Percentiles rank a stretch among this genome's conserved stretches.
phyloP scores from a whole-genome alignment of 2,113 vertebrate species.

The Psilopsiagon aymara region DNA sequence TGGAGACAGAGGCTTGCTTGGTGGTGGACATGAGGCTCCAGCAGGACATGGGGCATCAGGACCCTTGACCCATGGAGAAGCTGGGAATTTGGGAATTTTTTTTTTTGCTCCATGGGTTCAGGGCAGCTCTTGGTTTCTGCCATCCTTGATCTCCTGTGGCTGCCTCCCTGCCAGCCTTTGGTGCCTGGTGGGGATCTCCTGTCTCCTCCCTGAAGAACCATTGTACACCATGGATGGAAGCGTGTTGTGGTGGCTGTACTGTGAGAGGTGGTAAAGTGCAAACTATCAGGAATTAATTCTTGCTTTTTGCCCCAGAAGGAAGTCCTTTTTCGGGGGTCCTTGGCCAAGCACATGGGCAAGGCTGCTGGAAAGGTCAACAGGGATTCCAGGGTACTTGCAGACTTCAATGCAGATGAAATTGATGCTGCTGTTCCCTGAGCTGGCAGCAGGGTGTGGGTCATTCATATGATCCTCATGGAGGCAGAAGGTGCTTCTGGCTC shows the following conservation, averaged over 20 bases:
- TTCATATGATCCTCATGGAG: not conserved
- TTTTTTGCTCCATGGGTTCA: not conserved
- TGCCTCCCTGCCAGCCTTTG: not conserved
- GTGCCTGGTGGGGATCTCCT: not conserved
- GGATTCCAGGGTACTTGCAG: not conserved
- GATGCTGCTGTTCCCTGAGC: not conserved
- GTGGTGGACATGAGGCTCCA: fast-evolving
- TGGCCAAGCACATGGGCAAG: fast-evolving
- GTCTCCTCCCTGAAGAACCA: not conserved
- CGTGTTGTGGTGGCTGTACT: fast-evolving
- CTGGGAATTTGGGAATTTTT: not conserved
- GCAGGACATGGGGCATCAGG: not conserved
- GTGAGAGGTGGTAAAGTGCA: not conserved
- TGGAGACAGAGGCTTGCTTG: not conserved
- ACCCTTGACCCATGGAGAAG: not conserved
- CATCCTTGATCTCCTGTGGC: not conserved
- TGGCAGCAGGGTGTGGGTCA: not conserved
- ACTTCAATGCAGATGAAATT: fast-evolving
- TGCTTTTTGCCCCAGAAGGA: not conserved
- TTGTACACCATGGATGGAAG: fast-evolving
- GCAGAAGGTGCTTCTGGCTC: not conserved
- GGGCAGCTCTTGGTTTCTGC: not conserved
- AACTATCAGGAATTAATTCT: not conserved
- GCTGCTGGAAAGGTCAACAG: not conserved
- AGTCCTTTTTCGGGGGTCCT: not conserved